Base-by-base conservation (phyloP, 2,113 vertebrate genomes). In the Tachycineta bicolor region DNA sequence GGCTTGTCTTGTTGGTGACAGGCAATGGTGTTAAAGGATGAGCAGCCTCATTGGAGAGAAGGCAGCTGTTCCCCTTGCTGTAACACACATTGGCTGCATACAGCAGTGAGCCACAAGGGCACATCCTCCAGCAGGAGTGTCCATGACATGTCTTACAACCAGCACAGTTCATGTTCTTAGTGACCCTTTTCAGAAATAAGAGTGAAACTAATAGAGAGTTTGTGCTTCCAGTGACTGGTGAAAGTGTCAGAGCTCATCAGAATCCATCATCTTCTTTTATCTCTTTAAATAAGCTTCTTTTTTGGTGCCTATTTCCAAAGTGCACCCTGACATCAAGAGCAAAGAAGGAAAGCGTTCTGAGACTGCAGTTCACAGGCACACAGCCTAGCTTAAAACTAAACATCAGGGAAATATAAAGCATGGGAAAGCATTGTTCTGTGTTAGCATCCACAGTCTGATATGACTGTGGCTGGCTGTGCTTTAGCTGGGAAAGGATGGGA, bases 31-130 rank as follows among this genome's bases (percentile, higher is more conserved):
- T 31, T 70, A 59, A 63, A 79, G 49, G 53, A 60, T 34, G 33
- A 75, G 14, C 19, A 73, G 20, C 49, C 50, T 87, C 13, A 3
- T 1, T 62, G 69, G 59, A 67, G 64, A 81, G 59, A 53, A 49
- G 43, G 25, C 0, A 0, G 15, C 63, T 34, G 10, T 18, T 62
- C 14, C 55, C 8, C 2, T 89, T 60, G n/a, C 49, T 19, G 0
- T 59, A 67, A 79, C 44, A 59, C 15, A 26, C 0, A 0, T 15
- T 0, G 1, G 6, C 62, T 83, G 56, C 15, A 37, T n/a, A 56
- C 67, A 49, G 46, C 37, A 49, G 8, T 37, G 34, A 71, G 29
- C 33, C 44, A 6, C 26, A 2, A 41, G 43, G 47, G 47, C 19
- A 22, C 0, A 56, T 49, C 19, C 24, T 76, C 8, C 41, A 73